Base-by-base conservation (phyloP, 2,888 invertebrate species). In the Linyphia triangularis region DNA sequence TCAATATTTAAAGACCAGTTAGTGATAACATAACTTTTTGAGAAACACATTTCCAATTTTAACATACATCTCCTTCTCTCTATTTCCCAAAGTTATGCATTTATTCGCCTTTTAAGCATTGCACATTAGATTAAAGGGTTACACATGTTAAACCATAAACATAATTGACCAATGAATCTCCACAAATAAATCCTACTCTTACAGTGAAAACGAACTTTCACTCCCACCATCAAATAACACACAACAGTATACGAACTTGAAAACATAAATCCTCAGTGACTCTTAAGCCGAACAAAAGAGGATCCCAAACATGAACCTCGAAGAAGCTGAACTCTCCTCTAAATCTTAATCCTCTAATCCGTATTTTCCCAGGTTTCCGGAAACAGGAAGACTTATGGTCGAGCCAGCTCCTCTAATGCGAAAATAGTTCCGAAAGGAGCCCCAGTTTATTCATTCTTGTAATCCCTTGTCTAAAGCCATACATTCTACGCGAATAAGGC, bases 311-410 rank as follows among this genome's bases (percentile, higher is more conserved):
- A 43, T 9, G 77, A 70, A 70, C 22, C 26, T 26, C 2, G 3
- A 10, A 6, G n/a, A 40, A 26, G n/a, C 61, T 26, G 28, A 13
- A 24, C 10, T n/a, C 37, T 43, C 13, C 24, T 69, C 67, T 59
- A 24, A 69, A 81, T 24, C 51, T 22, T 19, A 16, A 81, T 57
- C 69, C 69, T 9, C 33, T 81, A 69, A 81, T 81, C 69, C 69
- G 28, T 24, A n/a, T n/a, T 77, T 22, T 22, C 19, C 30, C n/a
- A 13, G 19, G 28, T 28, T 40, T n/a, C 13, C 79, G 79, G 67
- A 51, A 30, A 30, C 79, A 28, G 79, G 79, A 79, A 79, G 79
- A 79, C 63, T 65, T 67, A 79, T 67, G 19, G 30, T 43, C 43
- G 24, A 5, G 5, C 43, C 43, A 33, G n/a, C 51, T 51, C 26